Percentiles rank a stretch among this genome's conserved stretches.
Evolutionary conservation across 2,797 vertebrate genomes (phyloP).

Genomic region (Cryptoprocta ferox): DNA sequence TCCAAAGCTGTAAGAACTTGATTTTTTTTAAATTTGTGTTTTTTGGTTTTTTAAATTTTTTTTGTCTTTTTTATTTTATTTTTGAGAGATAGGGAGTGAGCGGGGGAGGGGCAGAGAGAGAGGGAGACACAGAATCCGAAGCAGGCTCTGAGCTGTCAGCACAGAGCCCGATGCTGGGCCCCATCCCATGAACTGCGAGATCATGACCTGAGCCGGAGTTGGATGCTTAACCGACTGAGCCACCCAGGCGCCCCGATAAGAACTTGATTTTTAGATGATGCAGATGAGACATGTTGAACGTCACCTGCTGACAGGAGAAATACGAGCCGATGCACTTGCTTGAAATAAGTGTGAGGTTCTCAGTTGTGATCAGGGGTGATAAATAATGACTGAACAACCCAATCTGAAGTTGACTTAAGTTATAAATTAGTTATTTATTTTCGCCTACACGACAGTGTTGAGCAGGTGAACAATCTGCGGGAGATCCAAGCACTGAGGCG

Average conservation of each 20-base stretch:
- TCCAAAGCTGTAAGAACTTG: not conserved
- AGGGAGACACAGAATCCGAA: too few species aligned
- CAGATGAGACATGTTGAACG: not conserved
- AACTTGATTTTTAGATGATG: not conserved
- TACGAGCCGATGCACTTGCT: not conserved
- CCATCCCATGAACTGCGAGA: too few species aligned
- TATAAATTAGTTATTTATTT: conserved; percentile 24
- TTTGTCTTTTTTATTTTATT: too few species aligned
- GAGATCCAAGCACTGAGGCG: conserved; percentile 92
- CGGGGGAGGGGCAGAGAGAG: too few species aligned
- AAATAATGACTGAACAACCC: not conserved
- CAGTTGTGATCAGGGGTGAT: not conserved
- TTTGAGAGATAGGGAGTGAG: too few species aligned
- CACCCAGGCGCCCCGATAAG: too few species aligned
- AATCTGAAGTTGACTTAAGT: not conserved
- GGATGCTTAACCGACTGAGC: too few species aligned
- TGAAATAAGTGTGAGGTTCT: not conserved
- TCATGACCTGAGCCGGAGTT: too few species aligned
- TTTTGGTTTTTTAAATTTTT: too few species aligned
- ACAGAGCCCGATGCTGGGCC: too few species aligned
- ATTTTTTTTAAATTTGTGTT: too few species aligned
- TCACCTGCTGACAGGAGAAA: not conserved
- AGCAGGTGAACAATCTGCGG: conserved; percentile 92
- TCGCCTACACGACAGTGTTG: conserved; percentile 84
- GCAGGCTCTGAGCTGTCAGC: too few species aligned